Evolutionary conservation across 1,140 invertebrate species (phyloP), one percentile per base, ranked within the genome.

Genomic region (Musca vetustissima): DNA sequence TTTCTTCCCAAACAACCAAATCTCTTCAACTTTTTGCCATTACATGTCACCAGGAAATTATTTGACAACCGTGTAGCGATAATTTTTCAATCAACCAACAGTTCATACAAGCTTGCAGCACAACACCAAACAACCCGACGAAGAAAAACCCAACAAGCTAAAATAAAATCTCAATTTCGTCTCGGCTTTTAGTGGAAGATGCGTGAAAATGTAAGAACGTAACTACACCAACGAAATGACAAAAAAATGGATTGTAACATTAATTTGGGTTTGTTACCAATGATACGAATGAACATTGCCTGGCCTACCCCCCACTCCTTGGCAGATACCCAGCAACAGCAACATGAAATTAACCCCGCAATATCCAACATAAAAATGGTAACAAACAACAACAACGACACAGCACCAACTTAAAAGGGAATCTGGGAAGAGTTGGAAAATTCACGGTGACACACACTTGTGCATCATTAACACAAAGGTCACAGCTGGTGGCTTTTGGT

Each of bases 101-200:
- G 24, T 6, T 17, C 22, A 57, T 9, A 52, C 49, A 52, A 43
- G 43, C 15, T 24, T 24, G 7, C 25, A 52, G 7, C 1, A 52
- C 17, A 52, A n/a, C n/a, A n/a, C 15, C 49, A 22, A 19, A 61
- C 28, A n/a, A 4, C 36, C 11, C 8, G 14, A 43, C 11, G 28
- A 28, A 36, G 2, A 43, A n/a, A 36, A 61, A 61, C 6, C 11
- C 11, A 2, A 28, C 28, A 28, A 57, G 25, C 4, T 4, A 28
- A n/a, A 59, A 32, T 15, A 25, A 61, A 61, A 61, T 61, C 57
- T 61, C 19, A 61, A 61, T 61, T 61, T 61, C 57, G 57, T 61
- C 9, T 28, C 57, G 57, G 28, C 57, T 61, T 61, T 61, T 61
- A 36, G 19, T 13, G n/a, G 28, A 61, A 19, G 21, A 61, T 61